Evolutionary conservation across 1,140 invertebrate species (phyloP).

Genomic region (Drosophila melanica): DNA sequence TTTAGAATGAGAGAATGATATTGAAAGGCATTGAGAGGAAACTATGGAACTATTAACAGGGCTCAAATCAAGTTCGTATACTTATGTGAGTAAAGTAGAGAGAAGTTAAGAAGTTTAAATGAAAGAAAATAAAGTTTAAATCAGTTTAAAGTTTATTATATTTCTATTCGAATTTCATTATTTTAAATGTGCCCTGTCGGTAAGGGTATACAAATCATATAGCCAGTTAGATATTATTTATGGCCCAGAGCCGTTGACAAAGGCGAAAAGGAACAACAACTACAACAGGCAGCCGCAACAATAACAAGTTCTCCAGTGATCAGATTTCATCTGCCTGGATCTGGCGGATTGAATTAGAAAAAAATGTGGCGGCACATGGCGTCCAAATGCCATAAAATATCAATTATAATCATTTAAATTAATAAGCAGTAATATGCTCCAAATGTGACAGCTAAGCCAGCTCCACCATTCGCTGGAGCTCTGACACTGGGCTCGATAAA

Average conservation of each 20-base stretch:
- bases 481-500: background rate
- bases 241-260: constrained; percentile 23
- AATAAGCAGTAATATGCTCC: constrained; percentile 39
- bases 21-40: no score
- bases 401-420: constrained; percentile 59
- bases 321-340: constrained; percentile 5
- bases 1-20: no score
- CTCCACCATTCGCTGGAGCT: background rate
- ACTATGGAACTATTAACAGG: no score
- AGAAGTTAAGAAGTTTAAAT: no score
- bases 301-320: background rate
- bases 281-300: background rate
- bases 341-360: background rate
- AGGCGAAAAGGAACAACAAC: constrained; percentile 26
- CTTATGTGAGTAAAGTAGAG: no score
- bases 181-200: no score
- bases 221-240: constrained; percentile 51
- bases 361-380: constrained; percentile 26
- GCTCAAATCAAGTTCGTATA: no score
- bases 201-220: constrained; percentile 32
- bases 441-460: constrained; percentile 44
- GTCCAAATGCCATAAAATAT: constrained; percentile 48
- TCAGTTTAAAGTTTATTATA: no score
- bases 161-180: no score
- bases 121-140: no score